These are phyloP conservation scores for Ochropacha duplaris DNA, from an alignment of 2,888 invertebrate species.

Conservation along the genomic window DNA sequence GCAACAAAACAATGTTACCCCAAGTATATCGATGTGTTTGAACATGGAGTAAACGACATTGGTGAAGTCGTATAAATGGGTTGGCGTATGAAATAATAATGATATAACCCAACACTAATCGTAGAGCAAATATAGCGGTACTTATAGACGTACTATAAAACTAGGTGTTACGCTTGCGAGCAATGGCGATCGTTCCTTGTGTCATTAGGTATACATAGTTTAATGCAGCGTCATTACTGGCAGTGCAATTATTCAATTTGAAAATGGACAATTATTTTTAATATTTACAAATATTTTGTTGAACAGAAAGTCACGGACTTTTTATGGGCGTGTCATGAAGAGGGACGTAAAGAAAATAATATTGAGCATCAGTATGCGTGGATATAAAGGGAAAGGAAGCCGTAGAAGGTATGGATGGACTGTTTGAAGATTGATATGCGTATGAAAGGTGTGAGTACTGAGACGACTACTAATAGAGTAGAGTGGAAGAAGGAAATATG, in stretches of 20 bases:
- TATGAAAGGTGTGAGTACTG: too few species aligned
- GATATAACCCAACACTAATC: not conserved
- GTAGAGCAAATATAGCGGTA: not conserved
- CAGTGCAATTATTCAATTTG: not conserved
- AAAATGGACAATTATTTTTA: not conserved
- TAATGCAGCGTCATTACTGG: not conserved
- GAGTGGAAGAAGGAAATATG: too few species aligned
- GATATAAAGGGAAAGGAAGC: too few species aligned
- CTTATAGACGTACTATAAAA: not conserved
- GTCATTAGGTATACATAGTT: not conserved
- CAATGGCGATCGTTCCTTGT: not conserved
- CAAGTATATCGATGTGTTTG: not conserved
- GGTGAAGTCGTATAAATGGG: not conserved
- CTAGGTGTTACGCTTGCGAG: not conserved
- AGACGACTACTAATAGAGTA: too few species aligned
- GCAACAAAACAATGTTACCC: not conserved
- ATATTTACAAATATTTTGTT: not conserved
- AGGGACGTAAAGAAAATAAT: too few species aligned
- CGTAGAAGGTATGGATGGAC: too few species aligned
- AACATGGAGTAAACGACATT: constrained; percentile 2
- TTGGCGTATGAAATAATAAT: constrained; percentile 6
- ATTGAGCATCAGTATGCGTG: too few species aligned
- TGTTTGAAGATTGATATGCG: too few species aligned
- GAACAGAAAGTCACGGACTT: too few species aligned
- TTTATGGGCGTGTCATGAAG: too few species aligned